phyloP scores from a whole-genome alignment of 2,113 vertebrate genomes.

The Anser brachyrhynchus region DNA sequence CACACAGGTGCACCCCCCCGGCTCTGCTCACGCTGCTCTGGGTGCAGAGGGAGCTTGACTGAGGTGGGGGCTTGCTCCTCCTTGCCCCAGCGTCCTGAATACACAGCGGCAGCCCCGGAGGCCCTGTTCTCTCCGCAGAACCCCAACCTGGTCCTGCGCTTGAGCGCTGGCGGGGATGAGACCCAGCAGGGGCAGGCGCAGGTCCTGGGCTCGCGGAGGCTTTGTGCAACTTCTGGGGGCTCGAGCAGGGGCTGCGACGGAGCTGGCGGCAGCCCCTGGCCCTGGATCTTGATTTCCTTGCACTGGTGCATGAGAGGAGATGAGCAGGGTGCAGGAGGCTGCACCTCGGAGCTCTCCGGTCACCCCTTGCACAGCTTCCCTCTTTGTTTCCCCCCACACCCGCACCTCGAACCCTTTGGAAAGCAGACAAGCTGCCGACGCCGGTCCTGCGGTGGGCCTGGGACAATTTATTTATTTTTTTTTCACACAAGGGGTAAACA shows the following conservation, averaged over 20 bases:
- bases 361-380: not conserved
- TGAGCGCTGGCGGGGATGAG: not conserved
- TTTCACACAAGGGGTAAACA: not conserved
- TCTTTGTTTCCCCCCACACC: not conserved
- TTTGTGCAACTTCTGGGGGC: not conserved
- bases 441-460: fast-evolving
- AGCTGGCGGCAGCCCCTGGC: not conserved
- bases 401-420: not conserved
- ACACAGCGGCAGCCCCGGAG: not conserved
- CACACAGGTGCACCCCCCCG: not conserved
- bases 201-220: not conserved
- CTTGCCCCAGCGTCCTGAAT: fast-evolving
- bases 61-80: not conserved
- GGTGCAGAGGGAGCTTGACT: not conserved
- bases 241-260: not conserved
- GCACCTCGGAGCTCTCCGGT: not conserved
- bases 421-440: not conserved
- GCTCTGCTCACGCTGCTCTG: fast-evolving
- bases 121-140: not conserved
- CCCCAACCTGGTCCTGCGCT: not conserved
- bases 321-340: not conserved
- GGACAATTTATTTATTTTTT: not conserved
- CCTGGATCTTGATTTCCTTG: not conserved
- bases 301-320: not conserved
- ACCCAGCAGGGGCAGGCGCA: not conserved